These are phyloP conservation scores for Upupa epops DNA, from an alignment of 2,113 vertebrate genomes.

Conservation along the genomic window DNA sequence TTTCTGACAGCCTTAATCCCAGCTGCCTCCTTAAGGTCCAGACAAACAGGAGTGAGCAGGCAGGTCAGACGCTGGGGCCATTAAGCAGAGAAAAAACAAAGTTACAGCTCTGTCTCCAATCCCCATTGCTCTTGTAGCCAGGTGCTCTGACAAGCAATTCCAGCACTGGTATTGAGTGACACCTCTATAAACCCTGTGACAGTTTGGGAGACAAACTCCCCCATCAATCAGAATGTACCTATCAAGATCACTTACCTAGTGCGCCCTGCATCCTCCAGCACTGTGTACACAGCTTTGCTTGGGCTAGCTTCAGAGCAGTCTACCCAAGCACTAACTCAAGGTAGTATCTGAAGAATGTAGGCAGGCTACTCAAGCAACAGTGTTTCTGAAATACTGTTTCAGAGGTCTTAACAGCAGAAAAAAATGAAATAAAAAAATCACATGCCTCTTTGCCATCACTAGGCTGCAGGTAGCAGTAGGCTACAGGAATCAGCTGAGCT, in stretches of 20 bases:
- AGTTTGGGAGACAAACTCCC: slow-evolving; percentile 92
- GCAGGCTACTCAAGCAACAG: not conserved
- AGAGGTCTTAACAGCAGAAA: not conserved
- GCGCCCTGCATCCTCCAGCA: slow-evolving; percentile 12
- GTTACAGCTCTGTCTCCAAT: slow-evolving; percentile 79
- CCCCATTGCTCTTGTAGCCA: slow-evolving; percentile 73
- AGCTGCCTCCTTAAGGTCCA: slow-evolving; percentile 45
- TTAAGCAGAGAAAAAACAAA: slow-evolving; percentile 80
- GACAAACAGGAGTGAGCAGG: slow-evolving; percentile 72
- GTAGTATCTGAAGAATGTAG: slow-evolving; percentile 40
- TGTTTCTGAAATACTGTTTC: not conserved
- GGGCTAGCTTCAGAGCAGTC: slow-evolving; percentile 1
- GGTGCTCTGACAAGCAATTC: slow-evolving; percentile 84
- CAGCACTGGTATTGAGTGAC: slow-evolving; percentile 83
- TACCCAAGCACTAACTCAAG: not conserved
- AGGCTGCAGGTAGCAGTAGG: not conserved
- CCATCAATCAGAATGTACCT: slow-evolving; percentile 88
- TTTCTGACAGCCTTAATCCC: slow-evolving; percentile 72
- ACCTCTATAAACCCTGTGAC: slow-evolving; percentile 97
- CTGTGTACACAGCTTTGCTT: slow-evolving; percentile 56
- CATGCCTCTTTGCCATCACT: accelerated
- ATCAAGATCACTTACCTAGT: slow-evolving; percentile 90
- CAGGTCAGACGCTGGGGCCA: slow-evolving; percentile 71
- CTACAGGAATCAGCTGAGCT: not conserved
- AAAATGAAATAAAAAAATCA: too few species aligned